Evolutionary conservation across 2,113 vertebrate genomes (phyloP), one percentile per base, ranked within the genome.

Genomic region (Balaenoptera acutorostrata): DNA sequence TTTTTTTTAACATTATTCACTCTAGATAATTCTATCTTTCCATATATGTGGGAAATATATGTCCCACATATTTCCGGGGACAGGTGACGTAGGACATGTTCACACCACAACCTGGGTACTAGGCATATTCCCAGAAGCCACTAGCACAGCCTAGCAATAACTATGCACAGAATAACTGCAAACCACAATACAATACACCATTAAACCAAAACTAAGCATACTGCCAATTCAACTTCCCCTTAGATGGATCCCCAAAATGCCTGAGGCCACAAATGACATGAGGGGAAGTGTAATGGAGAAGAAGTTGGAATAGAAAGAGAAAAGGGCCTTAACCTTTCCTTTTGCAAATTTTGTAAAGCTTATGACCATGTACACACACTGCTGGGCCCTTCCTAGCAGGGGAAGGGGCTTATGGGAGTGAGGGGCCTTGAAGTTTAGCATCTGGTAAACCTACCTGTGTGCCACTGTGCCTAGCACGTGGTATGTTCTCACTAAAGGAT

Each of bases 171-270:
- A 88, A 59, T 83, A 92, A 61, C 49, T 71, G 68, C 20, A 93
- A 95, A 92, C 78, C 64, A 55, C 90, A 90, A 88, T 68, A 92
- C 92, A 96, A 92, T 63, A 84, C 14, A 72, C 90, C 74, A 41
- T 69, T 72, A 90, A 86, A 78, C 55, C 74, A 8, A 94, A 96
- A 83, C 55, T 61, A 97, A 93, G 92, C 87, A 94, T 13, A 78
- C 72, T 36, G 44, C 29, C 83, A 80, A 29, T 5, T 69, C 84
- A 18, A 25, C 75, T 69, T 78, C 57, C 74, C 12, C 13, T 39
- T 41, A 33, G 17, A 20, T 4, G 66, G 74, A 68, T 44, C 57
- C 82, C 12, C 5, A 63, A 75, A 57, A 83, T 6, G 8, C 39
- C 52, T 15, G 12, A 57, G 74, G 55, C 75, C 96, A 90, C 69